Evolutionary conservation across 2,797 vertebrate species (phyloP).

Genomic region (Melanotaenia maccullochi): DNA sequence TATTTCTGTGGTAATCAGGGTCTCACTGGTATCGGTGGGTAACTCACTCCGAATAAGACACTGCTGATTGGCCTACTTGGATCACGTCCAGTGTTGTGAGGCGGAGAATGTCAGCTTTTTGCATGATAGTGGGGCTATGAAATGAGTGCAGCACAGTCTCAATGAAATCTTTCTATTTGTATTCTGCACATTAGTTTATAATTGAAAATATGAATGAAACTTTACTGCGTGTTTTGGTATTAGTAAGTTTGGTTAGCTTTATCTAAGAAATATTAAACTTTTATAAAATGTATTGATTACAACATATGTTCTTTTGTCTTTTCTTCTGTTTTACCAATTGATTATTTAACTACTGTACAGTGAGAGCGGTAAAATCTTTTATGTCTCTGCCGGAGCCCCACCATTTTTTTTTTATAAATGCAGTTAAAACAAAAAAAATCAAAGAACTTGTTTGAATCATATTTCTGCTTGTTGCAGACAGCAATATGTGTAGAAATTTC

Average conservation of each 20-base stretch:
- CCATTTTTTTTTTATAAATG: slow-evolving; percentile 11
- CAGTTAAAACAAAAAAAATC: slow-evolving; percentile 8
- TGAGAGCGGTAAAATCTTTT: neutral
- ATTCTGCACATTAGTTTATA: neutral
- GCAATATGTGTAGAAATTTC: neutral
- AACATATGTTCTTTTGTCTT: neutral
- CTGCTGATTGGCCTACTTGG: slow-evolving; percentile 79
- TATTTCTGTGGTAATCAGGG: slow-evolving; percentile 46
- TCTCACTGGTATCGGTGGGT: slow-evolving; percentile 55
- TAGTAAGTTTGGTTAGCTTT: neutral
- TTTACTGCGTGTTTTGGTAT: neutral
- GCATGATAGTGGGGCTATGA: slow-evolving; percentile 54
- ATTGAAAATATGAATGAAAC: too few relatives aligned
- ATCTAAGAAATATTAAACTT: slow-evolving; percentile 8
- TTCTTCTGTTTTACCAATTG: neutral
- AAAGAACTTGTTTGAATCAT: neutral
- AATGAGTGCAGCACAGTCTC: slow-evolving; percentile 18
- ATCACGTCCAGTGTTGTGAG: slow-evolving; percentile 67
- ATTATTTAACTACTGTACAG: too few relatives aligned
- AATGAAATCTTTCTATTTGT: slow-evolving; percentile 15
- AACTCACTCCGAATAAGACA: slow-evolving; percentile 62
- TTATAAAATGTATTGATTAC: neutral
- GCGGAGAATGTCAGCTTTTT: slow-evolving; percentile 63
- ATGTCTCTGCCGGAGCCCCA: neutral
- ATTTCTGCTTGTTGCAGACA: slow-evolving; percentile 8